A percentile compares a stretch with the other conserved stretches of the same genome.
These are phyloP conservation scores for Carlito syrichta DNA, from an alignment of 2,113 vertebrate genomes.

Conservation along the genomic window DNA sequence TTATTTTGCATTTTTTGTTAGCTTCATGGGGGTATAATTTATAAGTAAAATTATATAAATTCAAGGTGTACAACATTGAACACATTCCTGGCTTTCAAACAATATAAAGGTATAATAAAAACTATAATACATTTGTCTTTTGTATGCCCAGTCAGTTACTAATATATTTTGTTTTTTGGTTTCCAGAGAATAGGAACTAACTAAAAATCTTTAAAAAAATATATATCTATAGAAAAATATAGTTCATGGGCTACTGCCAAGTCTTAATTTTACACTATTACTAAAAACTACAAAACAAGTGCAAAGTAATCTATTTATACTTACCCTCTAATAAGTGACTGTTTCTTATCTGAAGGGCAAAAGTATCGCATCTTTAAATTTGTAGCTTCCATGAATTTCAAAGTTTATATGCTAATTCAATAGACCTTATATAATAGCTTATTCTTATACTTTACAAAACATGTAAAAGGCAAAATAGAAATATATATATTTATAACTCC, in stretches of 20 bases:
- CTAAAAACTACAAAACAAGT: neutral
- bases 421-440: neutral
- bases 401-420: neutral
- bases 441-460: neutral
- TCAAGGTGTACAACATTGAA: neutral
- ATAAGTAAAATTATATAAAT: neutral
- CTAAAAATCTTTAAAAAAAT: neutral
- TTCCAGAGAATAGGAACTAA: neutral
- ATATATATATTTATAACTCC: neutral
- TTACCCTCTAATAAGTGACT: neutral
- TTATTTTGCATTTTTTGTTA: neutral
- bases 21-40: neutral
- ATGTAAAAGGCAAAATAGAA: neutral
- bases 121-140: neutral
- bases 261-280: neutral
- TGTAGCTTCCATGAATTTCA: neutral
- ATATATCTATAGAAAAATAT: neutral
- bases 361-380: neutral
- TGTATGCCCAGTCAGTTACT: neutral
- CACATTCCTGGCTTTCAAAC: neutral
- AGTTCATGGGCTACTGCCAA: neutral
- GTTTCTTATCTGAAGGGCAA: neutral
- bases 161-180: neutral
- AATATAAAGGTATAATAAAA: neutral
- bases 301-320: neutral